Percentiles rank a stretch among this genome's conserved stretches.
Evolutionary conservation across 2,797 vertebrate genomes (phyloP).

Genomic region (Sphenodon punctatus): DNA sequence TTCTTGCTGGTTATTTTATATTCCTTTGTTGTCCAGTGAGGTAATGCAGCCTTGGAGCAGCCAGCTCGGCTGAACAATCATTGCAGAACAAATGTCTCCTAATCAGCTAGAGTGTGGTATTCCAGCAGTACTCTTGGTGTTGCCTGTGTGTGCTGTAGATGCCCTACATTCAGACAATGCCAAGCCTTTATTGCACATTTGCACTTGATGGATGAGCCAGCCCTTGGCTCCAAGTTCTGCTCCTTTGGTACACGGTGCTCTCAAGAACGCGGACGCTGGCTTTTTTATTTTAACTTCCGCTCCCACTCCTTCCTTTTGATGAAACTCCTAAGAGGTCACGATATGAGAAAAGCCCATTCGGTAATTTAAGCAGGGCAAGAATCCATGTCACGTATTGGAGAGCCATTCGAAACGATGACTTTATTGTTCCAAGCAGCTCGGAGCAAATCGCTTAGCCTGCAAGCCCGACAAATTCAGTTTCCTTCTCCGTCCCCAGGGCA

Average conservation of each 20-base stretch:
- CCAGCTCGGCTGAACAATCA: neutral
- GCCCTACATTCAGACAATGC: neutral
- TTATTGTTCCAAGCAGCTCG: neutral
- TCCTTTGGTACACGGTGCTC: neutral
- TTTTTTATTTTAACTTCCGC: neutral
- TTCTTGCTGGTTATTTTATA: neutral
- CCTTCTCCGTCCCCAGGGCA: accelerated
- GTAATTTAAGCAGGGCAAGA: neutral
- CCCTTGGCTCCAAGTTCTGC: neutral
- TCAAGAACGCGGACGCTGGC: neutral
- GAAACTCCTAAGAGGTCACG: accelerated
- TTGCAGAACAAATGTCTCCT: neutral
- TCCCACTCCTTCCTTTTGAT: accelerated
- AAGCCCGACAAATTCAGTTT: accelerated
- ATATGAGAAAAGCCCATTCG: accelerated
- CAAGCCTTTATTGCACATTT: no score
- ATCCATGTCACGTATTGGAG: accelerated
- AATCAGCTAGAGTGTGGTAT: neutral
- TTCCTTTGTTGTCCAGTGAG: neutral
- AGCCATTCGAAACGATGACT: accelerated
- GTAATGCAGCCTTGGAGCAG: neutral
- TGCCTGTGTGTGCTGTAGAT: neutral
- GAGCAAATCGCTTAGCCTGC: accelerated
- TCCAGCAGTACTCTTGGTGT: neutral
- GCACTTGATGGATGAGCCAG: neutral